Evolutionary conservation across 2,113 vertebrate species (phyloP), one percentile per base, ranked within the genome.

Genomic region (Malaclemys terrapin): DNA sequence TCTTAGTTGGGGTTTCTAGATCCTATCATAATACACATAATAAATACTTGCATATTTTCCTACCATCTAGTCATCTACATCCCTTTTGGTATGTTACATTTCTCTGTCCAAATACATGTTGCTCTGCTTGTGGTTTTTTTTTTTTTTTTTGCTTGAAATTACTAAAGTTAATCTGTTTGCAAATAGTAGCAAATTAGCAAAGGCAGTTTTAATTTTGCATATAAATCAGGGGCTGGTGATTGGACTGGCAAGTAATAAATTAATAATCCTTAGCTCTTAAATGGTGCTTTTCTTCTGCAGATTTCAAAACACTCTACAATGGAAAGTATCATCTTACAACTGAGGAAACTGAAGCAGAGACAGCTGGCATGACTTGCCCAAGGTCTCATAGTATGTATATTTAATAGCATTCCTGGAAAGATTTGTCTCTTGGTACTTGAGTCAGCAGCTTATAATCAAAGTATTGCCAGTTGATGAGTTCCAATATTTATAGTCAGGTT

Each of bases 401-500:
- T 38, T 72, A 72, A 72, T 38, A 72, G n/a, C 0, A 12, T 87
- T 80, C 54, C 52, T 79, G 72, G 85, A 94, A 89, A 93, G 88
- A 84, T 3, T 29, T 8, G 25, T 87, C 57, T 94, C 31, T 22
- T 82, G 89, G 78, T n/a, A 57, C 57, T 92, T 50, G 10, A 96
- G 80, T 75, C 80, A 69, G 78, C 25, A 85, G 42, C 11, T 88
- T n/a, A 57, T 93, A 75, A 59, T 79, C 24, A 87, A 92, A 91
- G 38, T 85, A n/a, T 90, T 94, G 89, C 75, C 84, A 10, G 87
- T 57, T 59, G 88, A 84, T 10, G 84, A 78, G 47, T 42, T 88
- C 57, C 65, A 78, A 27, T 82, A 85, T 89, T 94, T 93, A 94
- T 88, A 96, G 54, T 31, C 11, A 92, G 91, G 84, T 96, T 93